Evolutionary conservation across 2,113 vertebrate genomes (phyloP).

Genomic region (Cephalopterus ornatus): DNA sequence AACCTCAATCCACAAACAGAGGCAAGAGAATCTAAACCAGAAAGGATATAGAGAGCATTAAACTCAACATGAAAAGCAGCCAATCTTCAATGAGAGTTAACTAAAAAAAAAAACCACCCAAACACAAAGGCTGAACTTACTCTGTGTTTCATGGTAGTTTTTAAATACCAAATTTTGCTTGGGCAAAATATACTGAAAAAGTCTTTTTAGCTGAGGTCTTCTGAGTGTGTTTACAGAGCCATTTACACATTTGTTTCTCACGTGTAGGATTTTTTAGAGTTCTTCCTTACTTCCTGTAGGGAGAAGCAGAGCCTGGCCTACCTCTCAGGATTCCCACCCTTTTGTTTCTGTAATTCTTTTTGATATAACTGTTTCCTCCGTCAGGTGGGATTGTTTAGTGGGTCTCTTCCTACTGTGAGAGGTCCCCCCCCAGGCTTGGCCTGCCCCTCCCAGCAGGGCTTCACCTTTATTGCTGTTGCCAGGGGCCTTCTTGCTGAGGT

Average conservation of each 20-base stretch:
- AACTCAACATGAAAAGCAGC: background rate
- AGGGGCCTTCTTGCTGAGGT: conserved; percentile 68
- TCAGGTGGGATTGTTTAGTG: background rate
- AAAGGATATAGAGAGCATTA: background rate
- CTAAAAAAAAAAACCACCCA: background rate
- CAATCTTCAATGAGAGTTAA: background rate
- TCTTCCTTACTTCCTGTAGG: background rate
- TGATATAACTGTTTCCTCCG: background rate
- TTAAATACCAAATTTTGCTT: background rate
- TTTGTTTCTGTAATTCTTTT: background rate
- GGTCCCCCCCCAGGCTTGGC: background rate
- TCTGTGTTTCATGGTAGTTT: background rate
- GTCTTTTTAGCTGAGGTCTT: background rate
- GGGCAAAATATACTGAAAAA: background rate
- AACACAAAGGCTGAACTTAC: background rate
- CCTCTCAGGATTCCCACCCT: background rate
- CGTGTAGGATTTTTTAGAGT: background rate
- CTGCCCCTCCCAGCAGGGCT: background rate
- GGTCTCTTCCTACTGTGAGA: background rate
- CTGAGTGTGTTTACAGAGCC: background rate
- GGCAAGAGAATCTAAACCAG: conserved; percentile 76
- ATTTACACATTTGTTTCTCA: background rate
- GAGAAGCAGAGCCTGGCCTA: background rate
- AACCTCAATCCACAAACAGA: conserved; percentile 87
- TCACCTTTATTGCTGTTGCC: conserved; percentile 81